These are phyloP conservation scores for Clitarchus hookeri DNA, from an alignment of 2,888 invertebrate species.

Conservation along the genomic window DNA sequence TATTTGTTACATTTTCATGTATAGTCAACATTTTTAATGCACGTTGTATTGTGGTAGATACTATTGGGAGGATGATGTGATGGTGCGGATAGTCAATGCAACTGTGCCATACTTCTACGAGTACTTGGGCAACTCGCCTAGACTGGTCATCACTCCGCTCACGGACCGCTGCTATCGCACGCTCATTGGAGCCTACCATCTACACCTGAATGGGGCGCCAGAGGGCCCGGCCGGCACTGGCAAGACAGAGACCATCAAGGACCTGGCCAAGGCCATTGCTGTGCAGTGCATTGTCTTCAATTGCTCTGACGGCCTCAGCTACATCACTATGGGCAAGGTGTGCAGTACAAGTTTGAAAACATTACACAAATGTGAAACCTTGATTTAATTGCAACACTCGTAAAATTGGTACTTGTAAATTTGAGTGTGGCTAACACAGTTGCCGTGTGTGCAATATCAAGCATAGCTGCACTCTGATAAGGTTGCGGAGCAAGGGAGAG, in stretches of 20 bases:
- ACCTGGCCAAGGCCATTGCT: constrained; percentile 88
- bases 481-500: too few species aligned
- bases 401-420: too few species aligned
- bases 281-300: constrained; percentile 90
- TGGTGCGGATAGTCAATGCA: constrained; percentile 78
- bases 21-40: too few species aligned
- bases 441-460: too few species aligned
- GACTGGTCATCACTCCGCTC: constrained; percentile 75
- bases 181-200: constrained; percentile 78
- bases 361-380: too few species aligned
- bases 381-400: too few species aligned
- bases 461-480: too few species aligned
- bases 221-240: constrained; percentile 88
- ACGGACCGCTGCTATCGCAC: constrained; percentile 83
- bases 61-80: constrained; percentile 65
- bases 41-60: constrained; percentile 59
- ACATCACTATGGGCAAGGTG: constrained; percentile 80
- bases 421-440: too few species aligned
- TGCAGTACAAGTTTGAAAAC: too few species aligned
- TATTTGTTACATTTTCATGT: too few species aligned
- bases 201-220: constrained; percentile 83
- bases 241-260: constrained; percentile 91
- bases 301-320: constrained; percentile 84
- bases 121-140: constrained; percentile 79
- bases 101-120: constrained; percentile 80